These are phyloP conservation scores for Zaprionus davidi DNA, from an alignment of 1,140 invertebrate species.

Conservation along the genomic window DNA sequence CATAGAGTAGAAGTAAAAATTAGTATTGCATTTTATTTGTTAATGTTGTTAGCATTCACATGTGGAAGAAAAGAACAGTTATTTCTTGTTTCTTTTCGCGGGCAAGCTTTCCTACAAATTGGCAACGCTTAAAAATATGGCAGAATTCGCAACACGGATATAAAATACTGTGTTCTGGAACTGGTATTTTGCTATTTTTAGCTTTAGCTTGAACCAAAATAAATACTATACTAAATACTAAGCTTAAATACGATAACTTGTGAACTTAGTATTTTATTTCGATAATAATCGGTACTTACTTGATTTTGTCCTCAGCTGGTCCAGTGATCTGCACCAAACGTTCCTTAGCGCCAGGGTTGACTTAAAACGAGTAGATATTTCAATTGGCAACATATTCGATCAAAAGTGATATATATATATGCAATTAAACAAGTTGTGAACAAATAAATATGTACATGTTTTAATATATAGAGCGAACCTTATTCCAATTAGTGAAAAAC, in stretches of 20 bases:
- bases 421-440: not conserved
- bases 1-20: slow-evolving; percentile 23
- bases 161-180: not conserved
- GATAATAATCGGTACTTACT: slow-evolving; percentile 86
- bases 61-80: slow-evolving; percentile 15
- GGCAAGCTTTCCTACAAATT: not conserved
- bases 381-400: slow-evolving; percentile 10
- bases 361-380: slow-evolving; percentile 84
- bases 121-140: not conserved
- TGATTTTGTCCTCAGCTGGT: slow-evolving; percentile 95
- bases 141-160: not conserved
- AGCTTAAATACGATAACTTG: not conserved
- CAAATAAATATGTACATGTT: slow-evolving; percentile 11
- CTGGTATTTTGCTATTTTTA: not conserved
- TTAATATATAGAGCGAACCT: slow-evolving; percentile 10
- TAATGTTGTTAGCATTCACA: not conserved
- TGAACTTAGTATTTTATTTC: not conserved
- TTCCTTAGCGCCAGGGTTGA: slow-evolving; percentile 95
- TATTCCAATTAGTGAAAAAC: slow-evolving; percentile 22
- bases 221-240: too few species aligned
- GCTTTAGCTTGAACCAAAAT: too few species aligned
- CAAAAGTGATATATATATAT: not conserved
- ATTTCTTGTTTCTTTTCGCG: not conserved
- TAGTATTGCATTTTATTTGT: not conserved
- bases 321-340: slow-evolving; percentile 96